Evolutionary conservation across 2,888 invertebrate genomes (phyloP), one percentile per base, ranked within the genome.

Genomic region (Macrosiphum euphorbiae): DNA sequence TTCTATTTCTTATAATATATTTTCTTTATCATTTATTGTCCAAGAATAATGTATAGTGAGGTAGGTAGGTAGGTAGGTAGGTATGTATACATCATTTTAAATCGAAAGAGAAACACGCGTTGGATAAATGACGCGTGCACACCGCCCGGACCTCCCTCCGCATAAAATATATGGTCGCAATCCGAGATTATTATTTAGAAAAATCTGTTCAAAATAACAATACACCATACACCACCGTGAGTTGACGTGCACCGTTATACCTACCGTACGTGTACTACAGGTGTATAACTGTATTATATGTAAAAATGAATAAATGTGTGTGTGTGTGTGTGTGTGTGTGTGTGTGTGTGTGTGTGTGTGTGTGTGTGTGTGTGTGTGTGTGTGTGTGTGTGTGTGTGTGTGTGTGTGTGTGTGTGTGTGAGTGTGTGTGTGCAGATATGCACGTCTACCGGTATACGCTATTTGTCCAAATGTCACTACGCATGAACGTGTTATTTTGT

Each of bases 391-490:
- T 28, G 28, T 58, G 28, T n/a, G 55, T 26, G n/a, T 41, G 20
- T 10, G 24, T 16, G 41, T 84, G 41, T 78, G 44, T 44, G 44
- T 28, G 28, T 8, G 52, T 41, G 28, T 28, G 28, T 58, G n/a
- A 24, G 41, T 26, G 50, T 41, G 24, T 11, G 24, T 20, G 41
- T 85, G 41, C 52, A 78, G 55, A 78, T 41, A n/a, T 41, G 16
- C 44, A 87, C 61, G 58, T 87, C 91, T 91, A 91, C 55, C 55
- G 55, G 84, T 52, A 61, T 41, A 67, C 28, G 87, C 50, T 47
- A 92, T 92, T 92, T 88, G 61, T 92, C 87, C 92, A 85, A 92
- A 86, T 92, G 86, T 92, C 92, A 87, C 92, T 88, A 13, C 87
- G 50, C 87, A 52, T 50, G 61, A 92, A 87, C 47, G 61, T 87